Evolutionary conservation across 1,140 invertebrate genomes (phyloP).

Genomic region (Lepidurus couesii): DNA sequence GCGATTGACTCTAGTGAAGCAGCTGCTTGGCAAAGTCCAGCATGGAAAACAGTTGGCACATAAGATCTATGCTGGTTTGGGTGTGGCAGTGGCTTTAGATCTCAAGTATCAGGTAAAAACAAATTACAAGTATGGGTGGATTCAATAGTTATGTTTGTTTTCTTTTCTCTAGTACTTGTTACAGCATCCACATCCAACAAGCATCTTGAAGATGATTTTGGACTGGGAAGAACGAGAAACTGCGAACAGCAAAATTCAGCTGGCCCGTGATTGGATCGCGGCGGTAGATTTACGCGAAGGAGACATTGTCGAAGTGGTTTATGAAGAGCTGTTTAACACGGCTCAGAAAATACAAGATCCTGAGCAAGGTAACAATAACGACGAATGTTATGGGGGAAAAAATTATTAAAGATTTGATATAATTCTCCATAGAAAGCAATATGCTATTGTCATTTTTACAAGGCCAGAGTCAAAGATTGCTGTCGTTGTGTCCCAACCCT

Average conservation of each 20-base stretch:
- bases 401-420: constrained; percentile 19
- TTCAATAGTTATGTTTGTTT: neutral
- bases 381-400: neutral
- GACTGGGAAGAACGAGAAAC: constrained; percentile 16
- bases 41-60: neutral
- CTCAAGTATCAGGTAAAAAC: neutral
- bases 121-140: neutral
- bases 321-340: constrained; percentile 29
- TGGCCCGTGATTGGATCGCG: constrained; percentile 27
- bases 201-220: constrained; percentile 33
- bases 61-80: neutral
- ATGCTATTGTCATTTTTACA: neutral
- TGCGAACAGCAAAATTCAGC: constrained; percentile 11
- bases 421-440: neutral
- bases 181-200: constrained; percentile 27
- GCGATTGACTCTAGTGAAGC: neutral
- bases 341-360: constrained; percentile 16
- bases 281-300: constrained; percentile 18
- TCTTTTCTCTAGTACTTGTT: constrained; percentile 18
- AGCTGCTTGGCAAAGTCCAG: neutral
- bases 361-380: constrained; percentile 8
- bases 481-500: constrained; percentile 52
- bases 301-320: constrained; percentile 14
- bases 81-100: neutral
- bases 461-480: neutral